Conservation (phyloP, 2,113 vertebrate genomes). For the Coregonus clupeaformis region DNA sequence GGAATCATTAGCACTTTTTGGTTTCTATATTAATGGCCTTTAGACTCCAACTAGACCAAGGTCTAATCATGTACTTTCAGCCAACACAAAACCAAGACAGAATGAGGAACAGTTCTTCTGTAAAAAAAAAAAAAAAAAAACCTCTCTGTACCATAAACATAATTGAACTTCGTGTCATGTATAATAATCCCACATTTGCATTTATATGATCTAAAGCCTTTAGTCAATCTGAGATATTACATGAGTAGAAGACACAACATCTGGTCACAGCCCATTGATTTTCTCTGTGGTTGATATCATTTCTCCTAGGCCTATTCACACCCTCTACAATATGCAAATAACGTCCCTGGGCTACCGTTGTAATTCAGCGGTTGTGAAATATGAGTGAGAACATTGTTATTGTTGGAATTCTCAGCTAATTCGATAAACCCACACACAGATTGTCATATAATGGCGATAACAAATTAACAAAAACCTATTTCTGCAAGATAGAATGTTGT, state of each 20-base stretch:
- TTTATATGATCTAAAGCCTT: conserved; percentile 59
- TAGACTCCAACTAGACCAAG: too few species aligned
- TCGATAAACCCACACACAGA: conserved; percentile 42
- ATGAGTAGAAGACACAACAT: conserved; percentile 55
- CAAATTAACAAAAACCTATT: not conserved
- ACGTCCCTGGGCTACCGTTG: conserved; percentile 59
- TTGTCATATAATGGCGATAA: not conserved
- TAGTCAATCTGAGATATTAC: conserved; percentile 50
- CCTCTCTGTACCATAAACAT: conserved; percentile 46
- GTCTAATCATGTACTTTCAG: not conserved
- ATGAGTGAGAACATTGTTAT: conserved; percentile 36
- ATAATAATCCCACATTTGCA: conserved; percentile 55
- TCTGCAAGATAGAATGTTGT: not conserved
- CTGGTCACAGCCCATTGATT: conserved; percentile 66
- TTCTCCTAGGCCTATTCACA: conserved; percentile 56
- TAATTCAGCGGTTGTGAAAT: conserved; percentile 44
- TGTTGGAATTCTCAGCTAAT: conserved; percentile 42
- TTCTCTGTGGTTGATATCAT: conserved; percentile 60
- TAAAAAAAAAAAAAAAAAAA: too few species aligned
- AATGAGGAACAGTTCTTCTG: conserved; percentile 9
- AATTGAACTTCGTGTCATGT: conserved; percentile 55
- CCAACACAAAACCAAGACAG: not conserved
- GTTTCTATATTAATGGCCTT: too few species aligned
- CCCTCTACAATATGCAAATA: conserved; percentile 63
- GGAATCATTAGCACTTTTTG: too few species aligned